These are phyloP conservation scores for Tricholauxania praeusta DNA, from an alignment of 2,888 invertebrate species.

Conservation along the genomic window DNA sequence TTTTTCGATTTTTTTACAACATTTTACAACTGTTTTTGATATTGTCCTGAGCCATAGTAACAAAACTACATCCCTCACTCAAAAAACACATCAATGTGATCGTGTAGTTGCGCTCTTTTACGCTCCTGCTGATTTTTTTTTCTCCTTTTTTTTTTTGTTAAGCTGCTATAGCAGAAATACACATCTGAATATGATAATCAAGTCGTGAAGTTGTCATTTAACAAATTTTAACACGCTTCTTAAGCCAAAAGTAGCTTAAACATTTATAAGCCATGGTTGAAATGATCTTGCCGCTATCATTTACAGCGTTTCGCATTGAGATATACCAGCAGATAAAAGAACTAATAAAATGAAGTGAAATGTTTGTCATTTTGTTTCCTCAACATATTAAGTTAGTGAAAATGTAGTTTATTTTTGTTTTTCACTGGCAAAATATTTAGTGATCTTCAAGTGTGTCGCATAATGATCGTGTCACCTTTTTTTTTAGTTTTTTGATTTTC, in stretches of 20 bases:
- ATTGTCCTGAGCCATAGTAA: slow-evolving; percentile 14
- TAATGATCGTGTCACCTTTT: slow-evolving; percentile 14
- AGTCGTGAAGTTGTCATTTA: slow-evolving; percentile 57
- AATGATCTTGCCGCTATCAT: slow-evolving; percentile 5
- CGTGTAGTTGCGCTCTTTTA: slow-evolving; percentile 16
- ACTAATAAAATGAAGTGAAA: background rate
- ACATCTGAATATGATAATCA: slow-evolving; percentile 56
- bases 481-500: background rate
- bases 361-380: too few species aligned
- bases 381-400: background rate
- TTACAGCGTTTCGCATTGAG: background rate
- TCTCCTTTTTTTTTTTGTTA: background rate
- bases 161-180: background rate
- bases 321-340: slow-evolving; percentile 15
- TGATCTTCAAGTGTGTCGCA: slow-evolving; percentile 8
- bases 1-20: background rate
- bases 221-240: slow-evolving; percentile 57
- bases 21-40: slow-evolving; percentile 22
- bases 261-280: slow-evolving; percentile 5
- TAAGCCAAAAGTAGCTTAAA: slow-evolving; percentile 46
- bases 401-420: background rate
- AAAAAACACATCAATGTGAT: slow-evolving; percentile 16
- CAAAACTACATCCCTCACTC: slow-evolving; percentile 1
- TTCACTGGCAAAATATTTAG: background rate
- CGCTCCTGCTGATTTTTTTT: background rate